These are phyloP conservation scores for Hystrix brachyura DNA, from an alignment of 2,113 vertebrate genomes.

Conservation along the genomic window DNA sequence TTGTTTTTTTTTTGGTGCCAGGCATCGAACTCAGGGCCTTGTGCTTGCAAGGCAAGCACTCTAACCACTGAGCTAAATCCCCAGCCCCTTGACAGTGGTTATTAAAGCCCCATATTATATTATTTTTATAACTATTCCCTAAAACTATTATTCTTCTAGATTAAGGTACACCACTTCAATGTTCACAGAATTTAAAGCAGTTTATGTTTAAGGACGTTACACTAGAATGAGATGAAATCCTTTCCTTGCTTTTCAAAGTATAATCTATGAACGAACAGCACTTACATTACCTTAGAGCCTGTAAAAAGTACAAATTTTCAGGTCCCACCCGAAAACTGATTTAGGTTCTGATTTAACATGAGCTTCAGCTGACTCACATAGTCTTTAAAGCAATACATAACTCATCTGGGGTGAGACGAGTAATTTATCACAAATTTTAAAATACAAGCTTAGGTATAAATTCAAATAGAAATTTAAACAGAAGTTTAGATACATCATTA, in stretches of 20 bases:
- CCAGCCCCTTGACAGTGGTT: not conserved
- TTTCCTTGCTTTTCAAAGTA: not conserved
- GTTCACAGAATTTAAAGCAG: not conserved
- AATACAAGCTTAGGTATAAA: not conserved
- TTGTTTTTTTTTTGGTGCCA: too few relatives aligned
- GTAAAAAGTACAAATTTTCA: slow-evolving; percentile 26
- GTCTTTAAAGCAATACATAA: not conserved
- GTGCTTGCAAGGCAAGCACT: too few relatives aligned
- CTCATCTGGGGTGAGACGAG: not conserved
- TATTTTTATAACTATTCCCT: slow-evolving; percentile 26
- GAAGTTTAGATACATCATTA: not conserved
- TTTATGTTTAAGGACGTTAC: slow-evolving; percentile 34
- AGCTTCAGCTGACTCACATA: not conserved
- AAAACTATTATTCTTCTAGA: not conserved
- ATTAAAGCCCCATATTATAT: not conserved
- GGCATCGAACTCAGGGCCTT: too few relatives aligned
- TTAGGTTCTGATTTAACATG: not conserved
- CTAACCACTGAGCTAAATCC: too few relatives aligned
- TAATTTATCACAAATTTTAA: slow-evolving; percentile 46
- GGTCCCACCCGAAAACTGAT: not conserved
- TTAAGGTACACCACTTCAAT: not conserved
- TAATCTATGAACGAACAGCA: not conserved
- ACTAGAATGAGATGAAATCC: not conserved
- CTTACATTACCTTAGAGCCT: not conserved
- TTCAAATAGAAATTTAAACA: not conserved